Percentiles rank a stretch among this genome's conserved stretches.
These are phyloP conservation scores for Dynastes tityus DNA, from an alignment of 2,888 invertebrate genomes.

Conservation along the genomic window DNA sequence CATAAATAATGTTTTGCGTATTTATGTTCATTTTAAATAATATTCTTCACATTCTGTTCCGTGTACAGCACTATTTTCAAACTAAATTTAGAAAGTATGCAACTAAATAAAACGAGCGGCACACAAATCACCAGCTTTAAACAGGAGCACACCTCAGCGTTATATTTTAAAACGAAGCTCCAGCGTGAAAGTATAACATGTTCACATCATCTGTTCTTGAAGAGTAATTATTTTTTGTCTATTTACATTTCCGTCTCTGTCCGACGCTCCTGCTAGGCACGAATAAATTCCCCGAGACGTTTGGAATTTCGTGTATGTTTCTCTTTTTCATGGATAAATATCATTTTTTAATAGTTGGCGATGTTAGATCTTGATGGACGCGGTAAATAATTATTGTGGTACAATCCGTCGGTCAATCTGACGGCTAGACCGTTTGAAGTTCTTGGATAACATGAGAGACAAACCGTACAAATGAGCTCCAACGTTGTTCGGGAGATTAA, in stretches of 20 bases:
- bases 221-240: slow-evolving; percentile 28
- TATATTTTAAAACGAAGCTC: slow-evolving; percentile 13
- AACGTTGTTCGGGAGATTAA: not conserved
- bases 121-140: slow-evolving; percentile 2
- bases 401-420: slow-evolving; percentile 27
- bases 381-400: slow-evolving; percentile 37
- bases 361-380: slow-evolving; percentile 8
- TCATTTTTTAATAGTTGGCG: slow-evolving; percentile 42
- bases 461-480: not conserved
- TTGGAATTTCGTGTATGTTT: slow-evolving; percentile 13
- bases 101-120: slow-evolving; percentile 1
- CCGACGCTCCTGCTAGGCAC: not conserved
- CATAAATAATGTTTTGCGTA: no score
- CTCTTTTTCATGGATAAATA: slow-evolving; percentile 24
- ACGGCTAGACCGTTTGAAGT: slow-evolving; percentile 4
- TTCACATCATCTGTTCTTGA: slow-evolving; percentile 28
- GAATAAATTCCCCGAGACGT: slow-evolving; percentile 21
- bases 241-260: slow-evolving; percentile 19
- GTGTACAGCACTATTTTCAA: no score
- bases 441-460: not conserved
- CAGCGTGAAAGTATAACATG: slow-evolving; percentile 18
- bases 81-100: not conserved
- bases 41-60: no score
- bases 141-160: not conserved
- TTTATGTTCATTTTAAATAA: no score